These are phyloP conservation scores for Scaeva pyrastri DNA, from an alignment of 2,888 invertebrate species.

Conservation along the genomic window DNA sequence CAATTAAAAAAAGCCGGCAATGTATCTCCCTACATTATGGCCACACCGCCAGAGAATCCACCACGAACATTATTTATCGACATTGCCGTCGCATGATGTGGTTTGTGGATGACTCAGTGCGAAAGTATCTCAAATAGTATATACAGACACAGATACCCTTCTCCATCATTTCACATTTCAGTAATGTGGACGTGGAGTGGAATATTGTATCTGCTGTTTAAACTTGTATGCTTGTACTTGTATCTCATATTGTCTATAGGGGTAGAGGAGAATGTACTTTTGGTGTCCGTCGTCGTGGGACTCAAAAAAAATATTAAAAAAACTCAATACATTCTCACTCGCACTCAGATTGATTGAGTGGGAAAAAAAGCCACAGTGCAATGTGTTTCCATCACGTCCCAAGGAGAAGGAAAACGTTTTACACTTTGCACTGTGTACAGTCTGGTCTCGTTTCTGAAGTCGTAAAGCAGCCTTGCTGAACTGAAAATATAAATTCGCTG, in stretches of 20 bases:
- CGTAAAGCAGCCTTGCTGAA: constrained; percentile 74
- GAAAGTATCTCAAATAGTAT: constrained; percentile 65
- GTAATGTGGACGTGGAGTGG: too few relatives aligned
- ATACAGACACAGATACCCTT: background rate
- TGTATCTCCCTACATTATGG: background rate
- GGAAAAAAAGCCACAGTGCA: constrained; percentile 7
- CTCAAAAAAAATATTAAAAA: background rate
- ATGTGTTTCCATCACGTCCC: constrained; percentile 13
- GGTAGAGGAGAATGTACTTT: constrained; percentile 26
- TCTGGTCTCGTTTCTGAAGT: constrained; percentile 76
- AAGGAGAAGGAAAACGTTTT: constrained; percentile 72
- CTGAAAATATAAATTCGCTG: constrained; percentile 44
- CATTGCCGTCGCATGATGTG: background rate
- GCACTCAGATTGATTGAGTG: constrained; percentile 62
- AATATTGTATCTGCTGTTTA: constrained; percentile 3
- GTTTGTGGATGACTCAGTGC: constrained; percentile 62
- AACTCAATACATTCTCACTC: constrained; percentile 1
- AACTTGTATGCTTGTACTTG: constrained; percentile 15
- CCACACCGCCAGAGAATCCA: background rate
- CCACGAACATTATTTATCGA: constrained; percentile 34
- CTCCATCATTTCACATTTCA: constrained; percentile 24
- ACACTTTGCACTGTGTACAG: constrained; percentile 74
- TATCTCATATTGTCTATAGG: background rate
- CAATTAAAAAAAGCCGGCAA: constrained; percentile 60
- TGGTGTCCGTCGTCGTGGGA: background rate